Conservation (phyloP, 2,888 invertebrate genomes). For the Plagodis pulveraria region DNA sequence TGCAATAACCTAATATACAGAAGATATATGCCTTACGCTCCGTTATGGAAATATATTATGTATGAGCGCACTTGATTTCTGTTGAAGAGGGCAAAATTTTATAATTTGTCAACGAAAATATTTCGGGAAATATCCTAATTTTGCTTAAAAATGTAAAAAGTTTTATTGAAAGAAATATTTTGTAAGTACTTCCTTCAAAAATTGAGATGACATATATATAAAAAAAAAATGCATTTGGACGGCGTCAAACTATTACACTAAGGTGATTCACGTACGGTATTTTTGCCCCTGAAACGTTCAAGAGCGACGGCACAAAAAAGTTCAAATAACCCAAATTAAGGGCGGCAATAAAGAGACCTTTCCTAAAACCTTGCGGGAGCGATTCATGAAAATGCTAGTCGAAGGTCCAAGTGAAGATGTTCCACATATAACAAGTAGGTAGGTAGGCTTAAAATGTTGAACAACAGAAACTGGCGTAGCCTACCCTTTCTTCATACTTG, state of each 20-base stretch:
- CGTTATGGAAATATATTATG: slow-evolving; percentile 42
- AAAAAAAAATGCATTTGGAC: slow-evolving; percentile 48
- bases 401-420: slow-evolving; percentile 65
- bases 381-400: slow-evolving; percentile 71
- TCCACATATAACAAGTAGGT: slow-evolving; percentile 49
- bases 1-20: slow-evolving; percentile 73
- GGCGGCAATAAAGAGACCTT: slow-evolving; percentile 72
- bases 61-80: slow-evolving; percentile 33
- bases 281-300: slow-evolving; percentile 57
- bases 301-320: slow-evolving; percentile 67
- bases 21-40: slow-evolving; percentile 53
- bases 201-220: too few relatives aligned
- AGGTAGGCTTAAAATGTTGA: slow-evolving; percentile 54
- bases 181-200: too few relatives aligned
- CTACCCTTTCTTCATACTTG: slow-evolving; percentile 45
- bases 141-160: too few relatives aligned
- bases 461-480: slow-evolving; percentile 45
- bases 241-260: slow-evolving; percentile 40
- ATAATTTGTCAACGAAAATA: slow-evolving; percentile 20
- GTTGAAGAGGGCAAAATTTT: slow-evolving; percentile 14
- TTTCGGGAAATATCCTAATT: neutral
- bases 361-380: slow-evolving; percentile 70
- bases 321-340: slow-evolving; percentile 76
- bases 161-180: too few relatives aligned
- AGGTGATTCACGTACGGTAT: slow-evolving; percentile 47